These are phyloP conservation scores for Pelecanoides urinatrix DNA, from an alignment of 2,113 vertebrate genomes.

Conservation along the genomic window DNA sequence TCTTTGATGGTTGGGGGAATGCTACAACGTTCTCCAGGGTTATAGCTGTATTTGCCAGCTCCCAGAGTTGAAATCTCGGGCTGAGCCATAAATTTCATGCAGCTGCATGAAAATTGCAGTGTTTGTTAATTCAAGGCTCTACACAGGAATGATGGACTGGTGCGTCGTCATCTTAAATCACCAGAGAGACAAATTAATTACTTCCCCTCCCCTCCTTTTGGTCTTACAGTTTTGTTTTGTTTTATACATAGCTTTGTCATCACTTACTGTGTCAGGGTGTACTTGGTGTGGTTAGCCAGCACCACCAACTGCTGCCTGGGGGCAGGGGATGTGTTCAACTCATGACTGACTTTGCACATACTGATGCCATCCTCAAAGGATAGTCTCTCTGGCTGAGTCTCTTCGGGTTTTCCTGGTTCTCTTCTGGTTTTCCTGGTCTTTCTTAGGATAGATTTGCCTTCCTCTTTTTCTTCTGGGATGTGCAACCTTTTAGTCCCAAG, in stretches of 20 bases:
- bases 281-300: background rate
- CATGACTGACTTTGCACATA: background rate
- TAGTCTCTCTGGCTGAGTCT: background rate
- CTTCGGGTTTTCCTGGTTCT: background rate
- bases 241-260: background rate
- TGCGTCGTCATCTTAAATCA: background rate
- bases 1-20: background rate
- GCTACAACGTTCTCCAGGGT: background rate
- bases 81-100: background rate
- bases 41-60: background rate
- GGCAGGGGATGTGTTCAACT: background rate
- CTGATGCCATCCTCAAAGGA: background rate
- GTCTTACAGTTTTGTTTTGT: background rate
- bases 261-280: rapidly evolving
- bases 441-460: background rate
- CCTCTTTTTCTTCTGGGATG: background rate
- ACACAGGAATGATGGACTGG: background rate
- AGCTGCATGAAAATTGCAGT: background rate
- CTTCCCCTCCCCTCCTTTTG: background rate
- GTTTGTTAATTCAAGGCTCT: background rate
- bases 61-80: background rate
- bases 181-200: background rate
- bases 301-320: background rate
- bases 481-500: background rate
- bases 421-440: background rate